These are phyloP conservation scores for Drosophila niveifrons DNA, from an alignment of 2,888 invertebrate genomes.

Conservation along the genomic window DNA sequence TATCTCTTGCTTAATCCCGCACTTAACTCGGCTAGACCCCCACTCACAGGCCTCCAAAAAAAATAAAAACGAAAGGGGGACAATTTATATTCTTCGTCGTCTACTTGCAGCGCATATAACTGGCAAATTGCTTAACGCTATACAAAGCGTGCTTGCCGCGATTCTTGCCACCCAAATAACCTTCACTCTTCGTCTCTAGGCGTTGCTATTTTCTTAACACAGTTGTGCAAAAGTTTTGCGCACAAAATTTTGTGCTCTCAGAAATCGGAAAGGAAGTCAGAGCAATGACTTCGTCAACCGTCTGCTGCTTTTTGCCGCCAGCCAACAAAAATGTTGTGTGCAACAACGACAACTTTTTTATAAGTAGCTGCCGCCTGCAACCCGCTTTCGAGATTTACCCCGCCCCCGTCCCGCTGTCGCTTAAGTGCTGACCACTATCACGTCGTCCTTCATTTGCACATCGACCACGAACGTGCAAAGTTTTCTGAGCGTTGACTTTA, in stretches of 20 bases:
- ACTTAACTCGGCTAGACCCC: slow-evolving; percentile 79
- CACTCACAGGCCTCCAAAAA: slow-evolving; percentile 33
- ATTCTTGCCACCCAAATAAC: neutral
- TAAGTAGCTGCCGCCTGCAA: slow-evolving; percentile 63
- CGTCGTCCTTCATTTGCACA: slow-evolving; percentile 79
- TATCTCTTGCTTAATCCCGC: slow-evolving; percentile 84
- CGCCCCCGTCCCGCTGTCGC: slow-evolving; percentile 4
- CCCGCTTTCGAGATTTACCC: neutral
- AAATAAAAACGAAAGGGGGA: slow-evolving; percentile 18
- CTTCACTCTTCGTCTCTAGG: slow-evolving; percentile 7
- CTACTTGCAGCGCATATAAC: slow-evolving; percentile 54
- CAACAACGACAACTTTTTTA: slow-evolving; percentile 76
- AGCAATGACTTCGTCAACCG: slow-evolving; percentile 10
- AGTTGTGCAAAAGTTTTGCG: slow-evolving; percentile 76
- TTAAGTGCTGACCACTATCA: slow-evolving; percentile 59
- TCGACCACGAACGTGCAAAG: slow-evolving; percentile 73
- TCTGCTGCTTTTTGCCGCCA: slow-evolving; percentile 26
- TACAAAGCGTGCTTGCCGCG: slow-evolving; percentile 57
- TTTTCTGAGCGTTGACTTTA: slow-evolving; percentile 54
- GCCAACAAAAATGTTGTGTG: slow-evolving; percentile 52
- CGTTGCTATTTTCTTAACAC: slow-evolving; percentile 76
- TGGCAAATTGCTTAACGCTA: slow-evolving; percentile 81
- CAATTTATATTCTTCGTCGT: neutral
- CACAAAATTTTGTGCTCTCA: slow-evolving; percentile 68
- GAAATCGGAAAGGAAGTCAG: slow-evolving; percentile 43